These are phyloP conservation scores for Tangara arthus DNA, from an alignment of 2,797 vertebrate genomes.

Conservation along the genomic window DNA sequence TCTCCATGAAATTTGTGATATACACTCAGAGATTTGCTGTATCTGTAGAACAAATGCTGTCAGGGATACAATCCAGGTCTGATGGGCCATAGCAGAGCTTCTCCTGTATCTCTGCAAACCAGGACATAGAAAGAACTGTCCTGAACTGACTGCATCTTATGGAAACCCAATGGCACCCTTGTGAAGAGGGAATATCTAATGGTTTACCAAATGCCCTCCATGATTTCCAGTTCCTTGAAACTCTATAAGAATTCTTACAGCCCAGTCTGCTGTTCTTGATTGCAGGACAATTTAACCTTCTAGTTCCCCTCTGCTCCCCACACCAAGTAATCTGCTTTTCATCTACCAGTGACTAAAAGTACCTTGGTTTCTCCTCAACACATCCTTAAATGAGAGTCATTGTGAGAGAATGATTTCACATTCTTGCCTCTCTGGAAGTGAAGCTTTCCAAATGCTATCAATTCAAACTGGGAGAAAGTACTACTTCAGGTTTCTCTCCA, in stretches of 20 bases:
- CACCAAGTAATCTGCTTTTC: not conserved
- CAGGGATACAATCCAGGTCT: not conserved
- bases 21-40: not conserved
- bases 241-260: not conserved
- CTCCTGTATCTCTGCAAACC: not conserved
- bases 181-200: not conserved
- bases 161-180: not conserved
- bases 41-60: not conserved
- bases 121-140: not conserved
- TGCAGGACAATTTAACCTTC: not conserved
- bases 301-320: not conserved
- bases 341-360: not conserved
- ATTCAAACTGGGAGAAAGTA: not conserved
- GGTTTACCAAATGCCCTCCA: not conserved
- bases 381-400: not conserved
- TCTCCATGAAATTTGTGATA: not conserved
- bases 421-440: not conserved
- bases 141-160: not conserved
- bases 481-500: not conserved
- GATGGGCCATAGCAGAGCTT: not conserved
- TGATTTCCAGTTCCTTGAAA: not conserved
- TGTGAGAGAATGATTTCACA: not conserved
- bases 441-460: not conserved
- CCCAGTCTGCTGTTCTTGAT: not conserved
- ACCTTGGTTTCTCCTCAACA: not conserved